Conservation (phyloP, 2,797 vertebrate species). For the Chelidonichthys spinosus region DNA sequence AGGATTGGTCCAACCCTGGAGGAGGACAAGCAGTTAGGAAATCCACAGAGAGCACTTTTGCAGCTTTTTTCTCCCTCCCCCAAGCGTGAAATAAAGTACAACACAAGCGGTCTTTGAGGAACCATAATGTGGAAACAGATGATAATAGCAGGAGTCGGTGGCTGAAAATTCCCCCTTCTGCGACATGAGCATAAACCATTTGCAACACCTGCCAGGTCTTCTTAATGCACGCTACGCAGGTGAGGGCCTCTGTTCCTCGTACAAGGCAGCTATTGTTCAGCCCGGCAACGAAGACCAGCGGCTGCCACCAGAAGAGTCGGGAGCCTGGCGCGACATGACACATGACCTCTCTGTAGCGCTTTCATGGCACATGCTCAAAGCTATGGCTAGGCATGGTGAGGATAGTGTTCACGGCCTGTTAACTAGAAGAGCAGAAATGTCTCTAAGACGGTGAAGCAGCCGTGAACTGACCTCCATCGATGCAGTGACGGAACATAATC, state of each 20-base stretch:
- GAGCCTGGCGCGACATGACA: constrained; percentile 9
- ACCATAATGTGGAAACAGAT: constrained; percentile 21
- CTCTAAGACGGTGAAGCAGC: no score
- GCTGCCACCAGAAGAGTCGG: constrained; percentile 9
- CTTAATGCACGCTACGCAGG: constrained; percentile 43
- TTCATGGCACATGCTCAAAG: constrained; percentile 3
- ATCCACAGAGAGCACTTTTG: constrained; percentile 17
- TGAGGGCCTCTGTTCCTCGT: constrained; percentile 26
- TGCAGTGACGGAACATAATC: no score
- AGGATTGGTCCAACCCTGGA: constrained; percentile 52
- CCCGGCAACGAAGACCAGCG: constrained; percentile 37
- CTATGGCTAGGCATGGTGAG: not conserved
- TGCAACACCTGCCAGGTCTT: constrained; percentile 31
- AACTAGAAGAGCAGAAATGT: no score
- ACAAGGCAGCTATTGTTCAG: constrained; percentile 50
- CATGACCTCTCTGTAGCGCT: constrained; percentile 4
- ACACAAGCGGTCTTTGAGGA: constrained; percentile 8
- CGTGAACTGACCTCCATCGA: no score
- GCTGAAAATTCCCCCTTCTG: constrained; percentile 3
- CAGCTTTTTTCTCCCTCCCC: constrained; percentile 1
- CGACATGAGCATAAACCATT: constrained; percentile 25
- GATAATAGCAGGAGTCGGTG: constrained; percentile 15
- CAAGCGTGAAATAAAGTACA: constrained; percentile 9
- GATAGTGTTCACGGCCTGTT: no score
- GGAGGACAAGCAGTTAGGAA: constrained; percentile 35